Conservation (phyloP, 2,797 vertebrate genomes). For the Sebastes iracundus region DNA sequence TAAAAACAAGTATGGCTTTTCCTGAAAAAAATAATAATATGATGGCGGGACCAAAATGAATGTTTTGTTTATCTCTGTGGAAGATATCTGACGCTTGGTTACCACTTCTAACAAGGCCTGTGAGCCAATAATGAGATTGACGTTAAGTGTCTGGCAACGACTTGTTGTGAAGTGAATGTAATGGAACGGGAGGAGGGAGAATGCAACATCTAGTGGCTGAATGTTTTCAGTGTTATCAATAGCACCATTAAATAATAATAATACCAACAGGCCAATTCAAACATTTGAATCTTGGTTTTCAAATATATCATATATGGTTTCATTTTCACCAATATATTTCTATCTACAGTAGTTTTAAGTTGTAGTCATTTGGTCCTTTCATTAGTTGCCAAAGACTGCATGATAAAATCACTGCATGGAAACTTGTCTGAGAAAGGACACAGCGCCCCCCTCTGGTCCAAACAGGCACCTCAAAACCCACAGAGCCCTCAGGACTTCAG, state of each 20-base stretch:
- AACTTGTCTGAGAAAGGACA: neutral
- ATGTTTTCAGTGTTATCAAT: too few relatives aligned
- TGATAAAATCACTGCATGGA: neutral
- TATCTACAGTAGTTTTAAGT: neutral
- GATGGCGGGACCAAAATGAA: too few relatives aligned
- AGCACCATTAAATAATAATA: neutral
- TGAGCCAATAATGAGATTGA: too few relatives aligned
- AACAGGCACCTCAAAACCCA: neutral
- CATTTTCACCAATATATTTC: neutral
- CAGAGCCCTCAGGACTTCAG: neutral
- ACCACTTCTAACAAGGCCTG: too few relatives aligned
- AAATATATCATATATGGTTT: neutral
- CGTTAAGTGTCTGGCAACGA: too few relatives aligned
- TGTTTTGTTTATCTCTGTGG: too few relatives aligned
- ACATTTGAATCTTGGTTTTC: neutral
- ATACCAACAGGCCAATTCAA: neutral
- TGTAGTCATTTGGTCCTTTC: neutral
- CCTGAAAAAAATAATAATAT: too few relatives aligned
- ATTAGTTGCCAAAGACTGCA: neutral
- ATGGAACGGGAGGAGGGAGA: too few relatives aligned
- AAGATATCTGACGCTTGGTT: too few relatives aligned
- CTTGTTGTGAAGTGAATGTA: too few relatives aligned
- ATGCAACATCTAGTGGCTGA: too few relatives aligned
- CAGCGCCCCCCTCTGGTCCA: conserved; percentile 37
- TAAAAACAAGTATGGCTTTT: too few relatives aligned